Conservation (phyloP, 2,113 vertebrate genomes). For the Seriola dumerili region DNA sequence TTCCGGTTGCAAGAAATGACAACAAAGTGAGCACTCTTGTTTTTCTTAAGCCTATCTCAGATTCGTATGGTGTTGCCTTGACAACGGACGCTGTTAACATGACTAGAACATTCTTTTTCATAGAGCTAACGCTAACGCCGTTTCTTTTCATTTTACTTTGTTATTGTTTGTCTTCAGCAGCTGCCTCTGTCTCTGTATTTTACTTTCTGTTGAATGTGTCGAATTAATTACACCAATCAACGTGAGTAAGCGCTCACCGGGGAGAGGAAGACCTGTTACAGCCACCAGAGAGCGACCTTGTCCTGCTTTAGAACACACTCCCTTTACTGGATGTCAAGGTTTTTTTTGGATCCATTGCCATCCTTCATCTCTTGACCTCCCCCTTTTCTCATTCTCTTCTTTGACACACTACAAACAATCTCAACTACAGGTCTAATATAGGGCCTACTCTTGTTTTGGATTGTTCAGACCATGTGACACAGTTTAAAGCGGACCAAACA, state of each 20-base stretch:
- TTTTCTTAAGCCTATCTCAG: not conserved
- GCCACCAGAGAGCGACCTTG: conserved; percentile 44
- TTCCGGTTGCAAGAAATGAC: not conserved
- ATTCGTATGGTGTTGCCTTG: conserved; percentile 56
- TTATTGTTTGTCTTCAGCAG: not conserved
- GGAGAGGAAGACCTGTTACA: not conserved
- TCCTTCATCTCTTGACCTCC: too few species aligned
- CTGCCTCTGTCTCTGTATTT: not conserved
- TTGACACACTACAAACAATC: too few species aligned
- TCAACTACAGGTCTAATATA: too few species aligned
- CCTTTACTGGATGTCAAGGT: fast-evolving
- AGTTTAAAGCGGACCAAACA: too few species aligned
- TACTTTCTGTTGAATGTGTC: not conserved
- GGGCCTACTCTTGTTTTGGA: too few species aligned
- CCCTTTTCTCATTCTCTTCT: not conserved
- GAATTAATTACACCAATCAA: not conserved
- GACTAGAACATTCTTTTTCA: not conserved
- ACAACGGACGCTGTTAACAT: conserved; percentile 28
- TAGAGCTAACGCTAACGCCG: not conserved
- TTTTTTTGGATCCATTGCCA: not conserved
- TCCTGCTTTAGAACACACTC: not conserved
- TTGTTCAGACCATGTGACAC: too few species aligned
- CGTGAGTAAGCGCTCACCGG: not conserved
- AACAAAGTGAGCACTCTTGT: not conserved
- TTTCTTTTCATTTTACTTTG: not conserved